These are phyloP conservation scores for Nudaria mundana DNA, from an alignment of 2,888 invertebrate genomes.

Conservation along the genomic window DNA sequence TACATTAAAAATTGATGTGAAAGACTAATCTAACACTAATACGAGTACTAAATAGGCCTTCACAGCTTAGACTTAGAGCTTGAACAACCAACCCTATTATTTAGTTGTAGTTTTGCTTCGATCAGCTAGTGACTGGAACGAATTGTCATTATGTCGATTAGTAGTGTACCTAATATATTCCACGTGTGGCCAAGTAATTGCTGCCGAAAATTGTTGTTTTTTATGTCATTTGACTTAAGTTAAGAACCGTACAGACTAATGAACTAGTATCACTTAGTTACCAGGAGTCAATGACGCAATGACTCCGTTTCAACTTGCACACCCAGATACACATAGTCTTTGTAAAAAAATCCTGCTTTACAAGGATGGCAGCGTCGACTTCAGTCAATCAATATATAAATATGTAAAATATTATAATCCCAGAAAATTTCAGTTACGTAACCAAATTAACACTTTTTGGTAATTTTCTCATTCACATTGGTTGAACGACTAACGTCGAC, in stretches of 20 bases:
- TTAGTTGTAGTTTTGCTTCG: constrained; percentile 12
- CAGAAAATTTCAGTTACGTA: no score
- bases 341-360: neutral
- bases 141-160: no score
- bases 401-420: no score
- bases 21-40: constrained; percentile 2
- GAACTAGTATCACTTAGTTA: constrained; percentile 49
- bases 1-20: constrained; percentile 1
- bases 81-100: constrained; percentile 20
- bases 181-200: no score
- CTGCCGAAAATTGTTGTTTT: constrained; percentile 15
- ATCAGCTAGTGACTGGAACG: no score
- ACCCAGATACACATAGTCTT: constrained; percentile 24
- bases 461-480: no score
- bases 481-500: no score
- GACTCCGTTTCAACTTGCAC: constrained; percentile 27
- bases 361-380: no score
- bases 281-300: constrained; percentile 44
- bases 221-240: constrained; percentile 20
- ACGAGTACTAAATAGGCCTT: constrained; percentile 11
- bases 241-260: constrained; percentile 37
- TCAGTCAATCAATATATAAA: no score
- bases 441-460: no score
- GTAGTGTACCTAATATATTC: no score
- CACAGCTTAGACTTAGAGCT: constrained; percentile 3